Evolutionary conservation across 1,140 invertebrate genomes (phyloP).

Genomic region (Sycophila sp.): DNA sequence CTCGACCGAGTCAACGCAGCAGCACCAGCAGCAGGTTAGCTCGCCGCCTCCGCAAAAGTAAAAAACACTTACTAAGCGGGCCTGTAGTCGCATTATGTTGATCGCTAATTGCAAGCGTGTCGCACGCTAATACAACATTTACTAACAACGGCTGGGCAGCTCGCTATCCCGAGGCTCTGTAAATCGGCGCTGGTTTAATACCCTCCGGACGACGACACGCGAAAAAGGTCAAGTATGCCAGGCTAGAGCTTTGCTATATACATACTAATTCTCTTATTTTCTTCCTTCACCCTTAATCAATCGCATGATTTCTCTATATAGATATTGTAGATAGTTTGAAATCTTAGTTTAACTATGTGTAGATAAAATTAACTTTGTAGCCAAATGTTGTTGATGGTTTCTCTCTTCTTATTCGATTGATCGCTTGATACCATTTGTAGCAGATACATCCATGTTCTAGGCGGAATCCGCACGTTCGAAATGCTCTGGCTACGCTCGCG

Average conservation of each 20-base stretch:
- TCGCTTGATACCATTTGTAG: slow-evolving; percentile 32
- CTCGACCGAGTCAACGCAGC: slow-evolving; percentile 59
- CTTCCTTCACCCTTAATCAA: not conserved
- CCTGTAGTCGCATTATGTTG: slow-evolving; percentile 53
- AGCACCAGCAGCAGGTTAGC: slow-evolving; percentile 67
- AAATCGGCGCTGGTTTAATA: not conserved
- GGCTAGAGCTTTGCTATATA: slow-evolving; percentile 14
- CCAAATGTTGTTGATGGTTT: too few relatives aligned
- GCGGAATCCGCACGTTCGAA: slow-evolving; percentile 5
- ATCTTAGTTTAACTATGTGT: not conserved
- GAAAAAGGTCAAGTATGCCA: slow-evolving; percentile 37
- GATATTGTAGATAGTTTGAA: not conserved
- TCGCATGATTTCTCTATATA: not conserved
- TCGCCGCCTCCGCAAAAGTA: slow-evolving; percentile 54
- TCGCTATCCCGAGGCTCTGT: not conserved
- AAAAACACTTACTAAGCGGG: too few relatives aligned
- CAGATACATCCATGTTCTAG: slow-evolving; percentile 40
- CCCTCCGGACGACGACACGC: not conserved
- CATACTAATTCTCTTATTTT: not conserved
- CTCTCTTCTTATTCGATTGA: not conserved
- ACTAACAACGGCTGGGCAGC: slow-evolving; percentile 19
- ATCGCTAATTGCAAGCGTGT: slow-evolving; percentile 39
- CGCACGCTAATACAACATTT: slow-evolving; percentile 20
- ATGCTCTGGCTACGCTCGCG: slow-evolving; percentile 4
- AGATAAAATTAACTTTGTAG: not conserved